A percentile compares a stretch with the other conserved stretches of the same genome.
phyloP scores from a whole-genome alignment of 2,113 vertebrate genomes.

The Callocephalon fimbriatum region DNA sequence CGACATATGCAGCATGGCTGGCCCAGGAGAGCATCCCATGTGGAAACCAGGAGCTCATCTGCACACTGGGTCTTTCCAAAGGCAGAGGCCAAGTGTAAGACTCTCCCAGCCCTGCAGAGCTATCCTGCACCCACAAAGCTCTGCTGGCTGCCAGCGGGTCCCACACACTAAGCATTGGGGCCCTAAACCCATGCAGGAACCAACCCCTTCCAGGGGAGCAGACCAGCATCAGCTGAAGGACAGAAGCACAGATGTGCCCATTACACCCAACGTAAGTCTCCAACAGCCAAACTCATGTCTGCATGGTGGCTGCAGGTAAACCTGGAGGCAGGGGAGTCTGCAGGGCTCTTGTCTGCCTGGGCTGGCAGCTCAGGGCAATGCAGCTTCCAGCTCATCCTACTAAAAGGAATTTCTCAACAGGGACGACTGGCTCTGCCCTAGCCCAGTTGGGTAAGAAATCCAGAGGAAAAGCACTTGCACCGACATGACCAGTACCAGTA shows the following conservation, averaged over 20 bases:
- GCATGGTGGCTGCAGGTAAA: background rate
- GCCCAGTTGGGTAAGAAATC: background rate
- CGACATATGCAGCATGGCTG: accelerated
- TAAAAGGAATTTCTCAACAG: background rate
- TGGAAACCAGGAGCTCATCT: background rate
- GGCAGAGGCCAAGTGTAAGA: background rate
- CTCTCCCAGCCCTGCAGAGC: background rate
- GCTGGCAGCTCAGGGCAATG: background rate
- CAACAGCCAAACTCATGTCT: accelerated
- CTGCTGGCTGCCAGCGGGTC: background rate
- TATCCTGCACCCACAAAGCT: accelerated
- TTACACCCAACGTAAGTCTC: background rate
- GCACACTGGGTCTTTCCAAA: accelerated
- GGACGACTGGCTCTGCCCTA: background rate
- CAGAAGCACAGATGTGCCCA: accelerated
- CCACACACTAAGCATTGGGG: accelerated
- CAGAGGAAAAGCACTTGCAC: background rate
- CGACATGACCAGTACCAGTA: accelerated
- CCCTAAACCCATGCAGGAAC: background rate
- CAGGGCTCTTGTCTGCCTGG: background rate
- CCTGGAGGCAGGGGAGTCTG: background rate
- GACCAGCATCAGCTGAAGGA: background rate
- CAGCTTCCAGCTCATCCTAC: background rate
- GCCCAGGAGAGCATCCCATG: accelerated
- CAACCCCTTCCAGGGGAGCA: background rate